Evolutionary conservation across 2,797 vertebrate species (phyloP), one percentile per base, ranked within the genome.

Genomic region (Myioborus melanocephalus): DNA sequence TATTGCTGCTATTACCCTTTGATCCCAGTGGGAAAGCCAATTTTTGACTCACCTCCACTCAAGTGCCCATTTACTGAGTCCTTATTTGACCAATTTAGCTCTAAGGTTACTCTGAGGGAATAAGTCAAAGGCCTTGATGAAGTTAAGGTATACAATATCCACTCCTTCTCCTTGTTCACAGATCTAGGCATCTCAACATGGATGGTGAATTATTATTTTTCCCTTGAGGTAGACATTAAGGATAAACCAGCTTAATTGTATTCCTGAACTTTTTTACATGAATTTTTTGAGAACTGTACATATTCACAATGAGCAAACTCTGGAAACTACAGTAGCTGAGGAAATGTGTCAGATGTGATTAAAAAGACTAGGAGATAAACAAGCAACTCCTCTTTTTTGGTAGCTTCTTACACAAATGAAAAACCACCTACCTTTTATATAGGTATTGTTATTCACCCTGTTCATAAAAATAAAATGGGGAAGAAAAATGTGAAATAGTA

Each of bases 301-400:
- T 57, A 70, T 66, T 52, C 0, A 0, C 50, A 78, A 49, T 6
- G 35, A 41, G 34, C 1, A 53, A 68, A 46, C 8, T 43, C n/a
- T 64, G 16, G 44, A 75, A 92, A 73, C 4, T 28, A 15, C 26
- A 22, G 4, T 75, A 35, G 19, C 39, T 57, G 65, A 85, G 39
- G 30, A 23, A 66, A 56, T 0, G 1, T 17, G 4, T n/a, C 22
- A 56, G 18, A 37, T 34, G 8, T 21, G 10, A 64, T 11, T 28
- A 27, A 81, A 83, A 81, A 69, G 21, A 43, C 11, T 30, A 28
- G 8, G 22, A 56, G 7, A 71, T 37, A 64, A 88, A 68, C 2
- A n/a, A 76, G 5, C 8, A 37, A 47, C 50, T 64, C n/a, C 10
- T 41, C 10, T 27, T 19, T 55, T 37, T 76, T 8, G 2, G 30